Percentiles rank a stretch among this genome's conserved stretches.
Conservation (phyloP, 1,140 invertebrate species). For the Solenopsis fugax region DNA sequence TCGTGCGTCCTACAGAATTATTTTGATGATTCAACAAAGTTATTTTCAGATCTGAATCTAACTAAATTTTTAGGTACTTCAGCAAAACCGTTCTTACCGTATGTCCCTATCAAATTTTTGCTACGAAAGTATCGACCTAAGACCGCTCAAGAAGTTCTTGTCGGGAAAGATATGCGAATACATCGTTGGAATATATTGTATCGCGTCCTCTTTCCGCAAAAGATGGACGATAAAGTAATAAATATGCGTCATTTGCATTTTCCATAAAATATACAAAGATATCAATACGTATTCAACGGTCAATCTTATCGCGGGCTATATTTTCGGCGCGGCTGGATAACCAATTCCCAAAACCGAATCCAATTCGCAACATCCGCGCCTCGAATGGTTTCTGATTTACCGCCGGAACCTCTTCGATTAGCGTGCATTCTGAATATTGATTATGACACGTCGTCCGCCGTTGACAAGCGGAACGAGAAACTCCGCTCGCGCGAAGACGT, state of each 20-base stretch:
- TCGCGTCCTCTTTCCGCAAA: background rate
- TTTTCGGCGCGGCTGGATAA: conserved; percentile 48
- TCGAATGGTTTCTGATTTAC: conserved; percentile 71
- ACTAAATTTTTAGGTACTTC: too few species aligned
- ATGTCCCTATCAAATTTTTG: background rate
- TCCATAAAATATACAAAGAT: conserved; percentile 23
- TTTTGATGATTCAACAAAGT: too few species aligned
- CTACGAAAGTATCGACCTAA: background rate
- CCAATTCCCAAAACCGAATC: conserved; percentile 69
- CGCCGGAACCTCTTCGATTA: conserved; percentile 54
- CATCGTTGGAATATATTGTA: background rate
- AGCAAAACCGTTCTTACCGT: too few species aligned
- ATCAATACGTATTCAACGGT: background rate
- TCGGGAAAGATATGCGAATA: background rate
- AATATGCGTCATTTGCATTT: background rate
- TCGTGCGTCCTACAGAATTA: too few species aligned
- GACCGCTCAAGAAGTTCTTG: background rate
- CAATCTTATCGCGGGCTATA: conserved; percentile 37
- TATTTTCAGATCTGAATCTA: too few species aligned
- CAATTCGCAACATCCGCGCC: conserved; percentile 59
- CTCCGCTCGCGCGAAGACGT: conserved; percentile 42
- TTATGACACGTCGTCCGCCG: conserved; percentile 41
- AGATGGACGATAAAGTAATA: background rate
- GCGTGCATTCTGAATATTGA: conserved; percentile 70
- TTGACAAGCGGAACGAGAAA: conserved; percentile 61